Evolutionary conservation across 2,797 vertebrate genomes (phyloP), one percentile per base, ranked within the genome.

Genomic region (Chloroceryle inda): DNA sequence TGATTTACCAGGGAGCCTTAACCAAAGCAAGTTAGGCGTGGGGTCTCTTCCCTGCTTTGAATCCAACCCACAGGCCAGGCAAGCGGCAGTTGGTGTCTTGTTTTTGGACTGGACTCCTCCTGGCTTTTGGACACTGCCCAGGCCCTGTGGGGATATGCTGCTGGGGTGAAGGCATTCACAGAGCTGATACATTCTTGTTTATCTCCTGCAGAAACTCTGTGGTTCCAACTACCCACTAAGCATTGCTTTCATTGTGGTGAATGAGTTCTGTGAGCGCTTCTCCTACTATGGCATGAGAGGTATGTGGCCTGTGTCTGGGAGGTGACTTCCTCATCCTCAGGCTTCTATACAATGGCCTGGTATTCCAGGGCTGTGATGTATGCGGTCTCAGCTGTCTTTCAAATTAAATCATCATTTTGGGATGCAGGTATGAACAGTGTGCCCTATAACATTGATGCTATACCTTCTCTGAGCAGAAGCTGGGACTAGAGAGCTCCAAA

Each of bases 231-330:
- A 99, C 77, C 99, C 99, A 7, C 47, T 98, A 89, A 99, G 99
- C 98, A 99, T 99, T 84, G 98, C 98, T 92, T 99, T 99, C 98
- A 99, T 99, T 5, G 99, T 99, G 94, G 99, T 99, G 97, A 99
- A 99, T 2, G 99, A 99, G 98, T 99, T 99, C 98, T 99, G 99
- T 0, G 99, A 99, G 85, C 98, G 99, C 35, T 99, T 99, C 98
- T 99, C 99, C 96, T 99, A 99, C 98, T 99, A 99, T 99, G 99
- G 99, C 98, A 99, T 99, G 99, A 99, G 98, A 99, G 98, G 99
- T 99, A 98, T 11, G 86, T 85, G 73, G 8, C 53, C 17, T 21
- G 17, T 26, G 75, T 79, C 66, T 85, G 45, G 31, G 58, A 55
- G 55, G 18, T 1, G 3, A 35, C 67, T 92, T 88, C 53, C 22